Conservation (phyloP, 2,797 vertebrate genomes). For the Rhinichthys osculus region DNA sequence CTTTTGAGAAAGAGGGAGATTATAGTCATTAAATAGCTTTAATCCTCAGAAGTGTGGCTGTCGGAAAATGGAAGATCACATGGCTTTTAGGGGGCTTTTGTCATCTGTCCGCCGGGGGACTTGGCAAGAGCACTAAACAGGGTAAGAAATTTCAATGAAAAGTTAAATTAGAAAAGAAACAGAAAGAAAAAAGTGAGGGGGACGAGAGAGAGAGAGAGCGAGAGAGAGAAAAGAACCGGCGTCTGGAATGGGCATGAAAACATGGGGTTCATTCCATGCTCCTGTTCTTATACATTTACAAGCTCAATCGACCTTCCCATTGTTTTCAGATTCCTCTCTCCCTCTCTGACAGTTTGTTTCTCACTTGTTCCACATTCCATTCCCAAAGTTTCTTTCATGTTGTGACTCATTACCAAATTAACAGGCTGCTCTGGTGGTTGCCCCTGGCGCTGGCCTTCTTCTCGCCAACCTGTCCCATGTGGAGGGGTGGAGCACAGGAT, state of each 20-base stretch:
- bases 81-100: slow-evolving; percentile 88
- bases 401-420: slow-evolving; percentile 78
- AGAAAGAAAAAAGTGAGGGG: slow-evolving; percentile 70
- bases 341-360: slow-evolving; percentile 64
- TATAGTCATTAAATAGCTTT: slow-evolving; percentile 95
- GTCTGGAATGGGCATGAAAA: slow-evolving; percentile 67
- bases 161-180: slow-evolving; percentile 86
- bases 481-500: slow-evolving; percentile 77
- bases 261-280: slow-evolving; percentile 15
- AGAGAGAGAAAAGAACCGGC: slow-evolving; percentile 17
- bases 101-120: slow-evolving; percentile 81
- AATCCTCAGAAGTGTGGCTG: slow-evolving; percentile 93
- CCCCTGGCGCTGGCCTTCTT: slow-evolving; percentile 76
- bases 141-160: slow-evolving; percentile 85
- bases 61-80: slow-evolving; percentile 89
- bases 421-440: slow-evolving; percentile 69
- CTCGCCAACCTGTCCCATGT: slow-evolving; percentile 71
- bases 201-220: slow-evolving; percentile 27
- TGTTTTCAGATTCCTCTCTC: slow-evolving; percentile 55
- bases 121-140: slow-evolving; percentile 84
- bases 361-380: slow-evolving; percentile 56
- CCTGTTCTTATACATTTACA: slow-evolving; percentile 49
- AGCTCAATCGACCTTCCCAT: slow-evolving; percentile 24
- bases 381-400: slow-evolving; percentile 74
- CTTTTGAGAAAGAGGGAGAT: slow-evolving; percentile 86